Base-by-base conservation (phyloP, 2,797 vertebrate species). In the Pseudomugil tenellus region DNA sequence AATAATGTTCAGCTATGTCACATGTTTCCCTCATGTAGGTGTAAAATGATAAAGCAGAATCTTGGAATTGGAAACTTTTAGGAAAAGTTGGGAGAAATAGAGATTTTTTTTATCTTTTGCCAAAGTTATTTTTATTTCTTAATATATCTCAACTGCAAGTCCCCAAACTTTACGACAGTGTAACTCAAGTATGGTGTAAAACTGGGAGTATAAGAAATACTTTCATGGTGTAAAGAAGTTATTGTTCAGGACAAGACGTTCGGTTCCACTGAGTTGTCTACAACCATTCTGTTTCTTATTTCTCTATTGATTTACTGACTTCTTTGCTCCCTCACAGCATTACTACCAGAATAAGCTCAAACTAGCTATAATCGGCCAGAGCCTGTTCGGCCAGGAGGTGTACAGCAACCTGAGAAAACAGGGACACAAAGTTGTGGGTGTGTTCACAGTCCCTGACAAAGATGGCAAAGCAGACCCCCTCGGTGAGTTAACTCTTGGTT, bases 341-440 rank as follows among this genome's bases (percentile, higher is more conserved):
- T 93, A 92, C 78, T 95, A 93, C 83, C 96, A 96, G 92, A 96
- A 95, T 77, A 97, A 97, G 74, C 92, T 99, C 17, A 98, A 94
- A 72, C 88, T 99, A 57, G 98, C 98, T n/a, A 93, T 99, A 58
- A 99, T 99, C 86, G 98, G 98, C 49, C 98, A 99, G 93, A 99
- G 98, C 81, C 80, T 98, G 76, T 99, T 99, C 66, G 98, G 98
- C 51, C 97, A 98, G 92, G 97, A 99, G 91, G 98, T 99, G 58
- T 99, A 99, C 84, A 94, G 84, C 67, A 95, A 91, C 51, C 94
- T 99, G 73, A 93, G 92, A 81, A 97, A 95, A 88, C 95, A 97
- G 65, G 98, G 98, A 1, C 96, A 99, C 90, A 95, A 92, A 72
- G 92, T 99, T 4, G 98, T 99, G 69, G 98, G 97, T 0, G 98